phyloP scores from a whole-genome alignment of 2,888 invertebrate species.

The Melinaea menophilus region DNA sequence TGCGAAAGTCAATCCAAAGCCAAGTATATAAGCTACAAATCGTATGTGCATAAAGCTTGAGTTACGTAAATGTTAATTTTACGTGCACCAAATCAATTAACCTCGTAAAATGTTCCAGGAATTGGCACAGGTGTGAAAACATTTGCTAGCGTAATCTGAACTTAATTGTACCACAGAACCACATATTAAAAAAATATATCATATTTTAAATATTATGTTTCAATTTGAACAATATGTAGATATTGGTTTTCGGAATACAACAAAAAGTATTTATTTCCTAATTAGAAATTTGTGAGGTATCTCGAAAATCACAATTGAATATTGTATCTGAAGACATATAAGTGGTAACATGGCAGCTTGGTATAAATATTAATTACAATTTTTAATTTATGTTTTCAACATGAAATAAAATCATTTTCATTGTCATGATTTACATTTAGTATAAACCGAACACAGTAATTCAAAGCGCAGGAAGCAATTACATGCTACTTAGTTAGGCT shows the following conservation, averaged over 20 bases:
- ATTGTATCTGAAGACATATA: too few species aligned
- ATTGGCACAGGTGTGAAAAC: conserved; percentile 16
- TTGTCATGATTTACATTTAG: neutral
- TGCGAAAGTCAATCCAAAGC: neutral
- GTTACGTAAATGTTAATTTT: conserved; percentile 21
- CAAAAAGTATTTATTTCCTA: too few species aligned
- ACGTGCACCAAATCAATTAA: conserved; percentile 17
- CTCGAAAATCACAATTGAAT: too few species aligned
- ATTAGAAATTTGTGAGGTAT: too few species aligned
- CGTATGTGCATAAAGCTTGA: conserved; percentile 10
- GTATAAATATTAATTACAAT: too few species aligned
- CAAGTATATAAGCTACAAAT: conserved; percentile 7
- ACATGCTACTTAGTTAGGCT: neutral
- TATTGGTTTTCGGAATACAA: too few species aligned
- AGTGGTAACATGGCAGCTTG: too few species aligned
- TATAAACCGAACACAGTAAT: neutral
- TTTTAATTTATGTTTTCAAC: neutral
- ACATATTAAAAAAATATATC: neutral
- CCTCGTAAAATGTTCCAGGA: conserved; percentile 22
- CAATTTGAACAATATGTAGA: too few species aligned
- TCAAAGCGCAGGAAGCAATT: neutral
- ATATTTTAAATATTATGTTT: too few species aligned
- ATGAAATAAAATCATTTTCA: neutral
- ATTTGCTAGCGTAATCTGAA: conserved; percentile 12
- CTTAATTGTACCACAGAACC: conserved; percentile 6